Evolutionary conservation across 2,797 vertebrate genomes (phyloP).

Genomic region (Eupleurogrammus muticus): DNA sequence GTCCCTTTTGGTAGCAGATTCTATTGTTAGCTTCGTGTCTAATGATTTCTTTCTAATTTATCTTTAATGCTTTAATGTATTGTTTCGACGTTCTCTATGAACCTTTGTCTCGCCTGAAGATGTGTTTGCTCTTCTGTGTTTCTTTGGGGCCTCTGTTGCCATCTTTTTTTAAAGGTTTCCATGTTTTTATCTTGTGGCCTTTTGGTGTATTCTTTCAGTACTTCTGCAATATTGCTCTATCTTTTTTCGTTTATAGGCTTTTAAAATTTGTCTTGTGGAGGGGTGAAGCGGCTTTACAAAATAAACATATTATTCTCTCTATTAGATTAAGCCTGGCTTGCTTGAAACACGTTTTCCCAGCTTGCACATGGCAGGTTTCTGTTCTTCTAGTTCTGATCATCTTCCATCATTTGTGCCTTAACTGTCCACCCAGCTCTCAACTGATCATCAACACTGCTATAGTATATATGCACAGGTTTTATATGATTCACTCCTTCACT

Average conservation of each 20-base stretch:
- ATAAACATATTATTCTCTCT: too few species aligned
- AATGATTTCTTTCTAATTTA: neutral
- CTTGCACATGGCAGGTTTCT: neutral
- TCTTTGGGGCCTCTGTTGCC: too few species aligned
- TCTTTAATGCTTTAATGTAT: accelerated
- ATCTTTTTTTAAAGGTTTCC: too few species aligned
- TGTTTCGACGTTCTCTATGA: neutral
- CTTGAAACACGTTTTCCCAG: slow-evolving; percentile 37
- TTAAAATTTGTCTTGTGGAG: too few species aligned
- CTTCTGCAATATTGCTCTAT: too few species aligned
- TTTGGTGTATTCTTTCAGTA: too few species aligned
- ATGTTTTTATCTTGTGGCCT: too few species aligned
- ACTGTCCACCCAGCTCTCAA: slow-evolving; percentile 88
- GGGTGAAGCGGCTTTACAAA: too few species aligned
- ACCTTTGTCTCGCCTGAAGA: neutral
- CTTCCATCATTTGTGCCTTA: slow-evolving; percentile 50
- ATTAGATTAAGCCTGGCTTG: too few species aligned
- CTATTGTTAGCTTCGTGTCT: slow-evolving; percentile 64
- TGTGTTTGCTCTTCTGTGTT: too few species aligned
- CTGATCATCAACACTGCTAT: slow-evolving; percentile 99
- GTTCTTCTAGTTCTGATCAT: neutral
- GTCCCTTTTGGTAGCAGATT: slow-evolving; percentile 17
- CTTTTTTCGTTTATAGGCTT: too few species aligned
- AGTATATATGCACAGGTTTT: slow-evolving; percentile 99
- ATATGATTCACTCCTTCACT: slow-evolving; percentile 99